Percentiles rank a stretch among this genome's conserved stretches.
phyloP scores from a whole-genome alignment of 2,797 vertebrate species.

The Hemitrygon akajei region DNA sequence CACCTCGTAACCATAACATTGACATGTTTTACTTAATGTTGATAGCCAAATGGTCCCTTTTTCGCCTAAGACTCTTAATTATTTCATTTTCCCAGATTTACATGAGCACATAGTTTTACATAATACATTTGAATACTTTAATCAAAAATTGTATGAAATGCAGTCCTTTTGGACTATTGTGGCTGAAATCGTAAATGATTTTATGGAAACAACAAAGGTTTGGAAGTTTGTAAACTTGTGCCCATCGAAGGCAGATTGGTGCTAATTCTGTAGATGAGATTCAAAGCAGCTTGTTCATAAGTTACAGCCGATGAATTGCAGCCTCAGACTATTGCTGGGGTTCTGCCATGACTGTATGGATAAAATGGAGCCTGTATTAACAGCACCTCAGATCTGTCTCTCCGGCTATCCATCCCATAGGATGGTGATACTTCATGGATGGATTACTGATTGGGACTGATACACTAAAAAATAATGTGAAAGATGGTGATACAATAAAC shows the following conservation, averaged over 20 bases:
- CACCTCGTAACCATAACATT: neutral
- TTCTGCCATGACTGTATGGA: too few relatives aligned
- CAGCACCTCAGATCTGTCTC: too few relatives aligned
- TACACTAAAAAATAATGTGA: too few relatives aligned
- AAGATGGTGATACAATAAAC: too few relatives aligned
- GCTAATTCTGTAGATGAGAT: neutral
- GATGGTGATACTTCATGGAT: too few relatives aligned
- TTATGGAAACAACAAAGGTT: neutral
- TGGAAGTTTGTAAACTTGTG: neutral
- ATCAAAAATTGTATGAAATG: neutral
- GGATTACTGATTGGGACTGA: too few relatives aligned
- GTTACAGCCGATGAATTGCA: neutral
- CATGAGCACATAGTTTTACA: neutral
- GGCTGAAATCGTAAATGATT: neutral
- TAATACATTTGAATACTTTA: neutral
- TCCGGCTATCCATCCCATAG: too few relatives aligned
- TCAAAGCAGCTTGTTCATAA: neutral
- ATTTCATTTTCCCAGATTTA: neutral
- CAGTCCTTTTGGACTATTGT: neutral
- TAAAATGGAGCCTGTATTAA: too few relatives aligned
- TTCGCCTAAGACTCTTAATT: neutral
- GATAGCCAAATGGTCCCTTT: neutral
- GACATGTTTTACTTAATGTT: neutral
- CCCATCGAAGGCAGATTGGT: neutral
- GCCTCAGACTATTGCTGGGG: neutral